A percentile compares a stretch with the other conserved stretches of the same genome.
Conservation (phyloP, 2,113 vertebrate genomes). For the Thunnus thynnus region DNA sequence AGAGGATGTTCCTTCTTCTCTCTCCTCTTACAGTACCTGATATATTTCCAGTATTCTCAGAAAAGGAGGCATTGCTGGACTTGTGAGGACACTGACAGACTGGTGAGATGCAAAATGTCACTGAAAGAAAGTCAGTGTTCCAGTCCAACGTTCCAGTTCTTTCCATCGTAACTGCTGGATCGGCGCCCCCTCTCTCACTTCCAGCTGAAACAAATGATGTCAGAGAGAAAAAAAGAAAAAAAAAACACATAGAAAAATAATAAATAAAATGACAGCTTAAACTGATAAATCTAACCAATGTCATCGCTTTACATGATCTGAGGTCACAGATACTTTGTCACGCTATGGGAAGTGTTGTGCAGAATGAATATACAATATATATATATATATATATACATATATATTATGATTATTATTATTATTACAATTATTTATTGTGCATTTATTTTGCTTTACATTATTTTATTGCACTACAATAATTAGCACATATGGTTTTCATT, state of each 20-base stretch:
- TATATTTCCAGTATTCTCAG: slow-evolving; percentile 81
- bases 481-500: slow-evolving; percentile 90
- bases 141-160: slow-evolving; percentile 84
- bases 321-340: slow-evolving; percentile 84
- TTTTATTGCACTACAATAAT: slow-evolving; percentile 90
- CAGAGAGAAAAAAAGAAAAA: slow-evolving; percentile 72
- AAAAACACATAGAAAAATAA: slow-evolving; percentile 40
- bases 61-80: slow-evolving; percentile 85
- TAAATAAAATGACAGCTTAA: slow-evolving; percentile 61
- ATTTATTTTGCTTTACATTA: slow-evolving; percentile 88
- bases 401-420: slow-evolving; percentile 72
- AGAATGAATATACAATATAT: slow-evolving; percentile 84
- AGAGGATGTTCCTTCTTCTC: slow-evolving; percentile 82
- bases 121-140: slow-evolving; percentile 69
- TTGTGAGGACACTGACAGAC: slow-evolving; percentile 82
- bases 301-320: slow-evolving; percentile 75
- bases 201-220: slow-evolving; percentile 88
- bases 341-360: slow-evolving; percentile 87
- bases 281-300: slow-evolving; percentile 66
- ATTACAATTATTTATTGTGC: slow-evolving; percentile 79
- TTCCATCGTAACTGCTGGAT: slow-evolving; percentile 86
- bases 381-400: slow-evolving; percentile 60
- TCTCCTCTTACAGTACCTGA: slow-evolving; percentile 75
- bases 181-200: slow-evolving; percentile 74
- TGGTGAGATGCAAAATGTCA: slow-evolving; percentile 72